Evolutionary conservation across 1,140 invertebrate species (phyloP).

Genomic region (Whitmania pigra): DNA sequence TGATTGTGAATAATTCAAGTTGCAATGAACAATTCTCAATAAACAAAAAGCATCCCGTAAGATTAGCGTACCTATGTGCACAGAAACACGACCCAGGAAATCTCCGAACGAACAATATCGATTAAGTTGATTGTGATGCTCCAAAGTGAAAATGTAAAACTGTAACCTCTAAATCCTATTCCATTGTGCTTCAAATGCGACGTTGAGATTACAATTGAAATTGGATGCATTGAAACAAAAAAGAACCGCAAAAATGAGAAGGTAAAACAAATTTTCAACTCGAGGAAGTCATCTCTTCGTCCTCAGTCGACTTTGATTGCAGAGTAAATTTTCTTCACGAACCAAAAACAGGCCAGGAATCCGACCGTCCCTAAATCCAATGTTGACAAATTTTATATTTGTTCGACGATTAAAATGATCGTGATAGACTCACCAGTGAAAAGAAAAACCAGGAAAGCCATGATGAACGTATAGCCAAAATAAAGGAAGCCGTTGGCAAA

Average conservation of each 20-base stretch:
- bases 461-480: constrained; percentile 94
- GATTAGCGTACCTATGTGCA: neutral
- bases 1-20: neutral
- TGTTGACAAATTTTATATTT: neutral
- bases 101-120: no score
- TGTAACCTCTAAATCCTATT: no score
- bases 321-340: constrained; percentile 95
- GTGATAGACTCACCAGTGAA: constrained; percentile 61
- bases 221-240: no score
- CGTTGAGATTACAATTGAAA: no score
- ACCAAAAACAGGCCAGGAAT: constrained; percentile 97
- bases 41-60: neutral
- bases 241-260: no score
- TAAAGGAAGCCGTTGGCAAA: constrained; percentile 86
- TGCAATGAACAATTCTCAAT: neutral
- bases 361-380: constrained; percentile 66
- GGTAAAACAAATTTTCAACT: no score
- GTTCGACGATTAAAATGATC: neutral
- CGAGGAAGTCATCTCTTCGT: no score
- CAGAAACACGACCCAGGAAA: no score
- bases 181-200: no score
- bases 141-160: no score
- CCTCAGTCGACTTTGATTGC: constrained; percentile 87
- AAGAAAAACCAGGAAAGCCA: constrained; percentile 95
- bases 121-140: no score